phyloP scores from a whole-genome alignment of 2,888 invertebrate species.

The Cerceris rybyensis region DNA sequence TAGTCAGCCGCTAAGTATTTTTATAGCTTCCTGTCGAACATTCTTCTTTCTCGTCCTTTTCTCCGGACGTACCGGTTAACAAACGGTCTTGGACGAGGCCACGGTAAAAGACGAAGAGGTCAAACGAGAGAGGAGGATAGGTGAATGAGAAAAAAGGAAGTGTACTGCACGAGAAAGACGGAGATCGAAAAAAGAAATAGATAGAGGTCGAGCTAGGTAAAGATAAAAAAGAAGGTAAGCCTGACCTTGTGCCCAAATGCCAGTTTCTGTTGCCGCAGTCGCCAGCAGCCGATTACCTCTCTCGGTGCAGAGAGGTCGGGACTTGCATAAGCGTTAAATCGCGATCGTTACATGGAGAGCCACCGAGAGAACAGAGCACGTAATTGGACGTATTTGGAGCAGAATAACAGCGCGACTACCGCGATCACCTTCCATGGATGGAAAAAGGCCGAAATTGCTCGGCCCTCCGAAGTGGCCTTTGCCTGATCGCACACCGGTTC shows the following conservation, averaged over 20 bases:
- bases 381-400: constrained; percentile 68
- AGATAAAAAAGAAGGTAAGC: constrained; percentile 45
- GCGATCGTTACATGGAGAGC: constrained; percentile 59
- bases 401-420: constrained; percentile 55
- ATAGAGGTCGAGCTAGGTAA: neutral
- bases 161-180: neutral
- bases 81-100: constrained; percentile 56
- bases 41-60: constrained; percentile 45
- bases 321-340: constrained; percentile 70
- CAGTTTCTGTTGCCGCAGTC: constrained; percentile 65
- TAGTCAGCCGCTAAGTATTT: constrained; percentile 46
- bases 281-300: constrained; percentile 46
- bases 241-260: constrained; percentile 73
- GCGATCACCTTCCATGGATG: constrained; percentile 28
- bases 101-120: constrained; percentile 26
- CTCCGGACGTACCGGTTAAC: constrained; percentile 50
- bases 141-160: neutral
- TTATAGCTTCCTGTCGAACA: constrained; percentile 60
- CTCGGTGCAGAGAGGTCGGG: constrained; percentile 38
- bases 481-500: neutral
- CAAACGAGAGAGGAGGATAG: neutral
- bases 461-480: neutral
- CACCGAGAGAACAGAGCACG: constrained; percentile 24
- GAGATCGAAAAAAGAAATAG: constrained; percentile 12
- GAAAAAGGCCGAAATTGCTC: constrained; percentile 34